These are phyloP conservation scores for Athalia circularis DNA, from an alignment of 2,888 invertebrate species.

Conservation along the genomic window DNA sequence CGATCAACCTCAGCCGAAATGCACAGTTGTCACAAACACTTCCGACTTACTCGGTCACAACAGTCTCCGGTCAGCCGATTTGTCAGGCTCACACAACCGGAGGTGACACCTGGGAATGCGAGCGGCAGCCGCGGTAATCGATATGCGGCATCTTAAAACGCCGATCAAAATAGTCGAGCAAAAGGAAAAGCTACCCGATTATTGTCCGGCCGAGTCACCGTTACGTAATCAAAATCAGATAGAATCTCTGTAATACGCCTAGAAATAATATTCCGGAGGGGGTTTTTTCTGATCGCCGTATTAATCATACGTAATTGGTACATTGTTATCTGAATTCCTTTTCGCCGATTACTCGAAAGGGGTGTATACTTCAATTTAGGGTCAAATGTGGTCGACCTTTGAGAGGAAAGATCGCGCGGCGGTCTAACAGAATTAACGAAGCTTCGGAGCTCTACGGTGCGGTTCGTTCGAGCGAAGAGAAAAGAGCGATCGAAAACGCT, in stretches of 20 bases:
- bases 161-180: conserved; percentile 11
- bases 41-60: not conserved
- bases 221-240: not conserved
- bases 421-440: too few species aligned
- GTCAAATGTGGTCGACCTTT: too few species aligned
- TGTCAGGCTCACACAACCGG: conserved; percentile 4
- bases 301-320: too few species aligned
- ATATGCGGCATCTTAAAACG: conserved; percentile 9
- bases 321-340: too few species aligned
- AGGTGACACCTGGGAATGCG: conserved; percentile 7
- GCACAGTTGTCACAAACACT: conserved; percentile 23
- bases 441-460: conserved; percentile 1
- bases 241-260: not conserved
- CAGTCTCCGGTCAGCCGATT: not conserved
- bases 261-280: not conserved
- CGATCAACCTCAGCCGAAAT: conserved; percentile 16
- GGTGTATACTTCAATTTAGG: too few species aligned
- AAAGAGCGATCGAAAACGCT: conserved; percentile 46
- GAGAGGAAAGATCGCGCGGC: too few species aligned
- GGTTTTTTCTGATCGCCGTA: too few species aligned
- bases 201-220: not conserved
- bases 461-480: not conserved
- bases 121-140: not conserved
- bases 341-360: too few species aligned
- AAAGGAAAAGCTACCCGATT: not conserved